Conservation (phyloP, 2,797 vertebrate genomes). For the Perodicticus potto region DNA sequence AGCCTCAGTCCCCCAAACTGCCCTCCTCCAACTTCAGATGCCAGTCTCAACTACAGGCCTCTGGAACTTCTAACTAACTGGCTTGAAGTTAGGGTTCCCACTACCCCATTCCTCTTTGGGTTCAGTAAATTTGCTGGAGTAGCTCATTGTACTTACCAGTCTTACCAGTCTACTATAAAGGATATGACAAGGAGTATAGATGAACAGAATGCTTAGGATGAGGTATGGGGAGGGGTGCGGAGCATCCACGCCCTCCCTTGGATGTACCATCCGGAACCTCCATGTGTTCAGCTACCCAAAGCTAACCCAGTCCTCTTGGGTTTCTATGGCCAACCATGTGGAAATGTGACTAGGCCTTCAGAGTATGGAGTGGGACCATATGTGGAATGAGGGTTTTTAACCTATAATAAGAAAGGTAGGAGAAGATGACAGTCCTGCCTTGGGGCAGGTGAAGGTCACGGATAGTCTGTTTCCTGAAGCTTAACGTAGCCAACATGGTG, state of each 20-base stretch:
- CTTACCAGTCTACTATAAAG: not conserved
- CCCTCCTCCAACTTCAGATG: not conserved
- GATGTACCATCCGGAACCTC: not conserved
- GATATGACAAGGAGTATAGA: not conserved
- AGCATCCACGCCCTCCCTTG: not conserved
- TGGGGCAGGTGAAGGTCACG: not conserved
- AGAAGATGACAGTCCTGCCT: not conserved
- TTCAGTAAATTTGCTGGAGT: not conserved
- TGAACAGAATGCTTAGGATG: not conserved
- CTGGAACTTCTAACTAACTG: not conserved
- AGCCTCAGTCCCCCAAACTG: not conserved
- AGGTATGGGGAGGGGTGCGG: not conserved
- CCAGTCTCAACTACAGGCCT: not conserved
- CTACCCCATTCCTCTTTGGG: not conserved
- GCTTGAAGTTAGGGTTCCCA: not conserved
- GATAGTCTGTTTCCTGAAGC: not conserved
- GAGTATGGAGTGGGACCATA: not conserved
- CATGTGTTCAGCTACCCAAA: not conserved
- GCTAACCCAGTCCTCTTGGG: not conserved
- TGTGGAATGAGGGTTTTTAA: not conserved
- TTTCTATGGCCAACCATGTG: not conserved
- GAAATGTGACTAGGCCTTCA: not conserved
- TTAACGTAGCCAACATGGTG: not conserved
- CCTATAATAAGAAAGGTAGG: not conserved
- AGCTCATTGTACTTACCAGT: not conserved